Base-by-base conservation (phyloP, 2,797 vertebrate genomes). In the Borostomias antarcticus region DNA sequence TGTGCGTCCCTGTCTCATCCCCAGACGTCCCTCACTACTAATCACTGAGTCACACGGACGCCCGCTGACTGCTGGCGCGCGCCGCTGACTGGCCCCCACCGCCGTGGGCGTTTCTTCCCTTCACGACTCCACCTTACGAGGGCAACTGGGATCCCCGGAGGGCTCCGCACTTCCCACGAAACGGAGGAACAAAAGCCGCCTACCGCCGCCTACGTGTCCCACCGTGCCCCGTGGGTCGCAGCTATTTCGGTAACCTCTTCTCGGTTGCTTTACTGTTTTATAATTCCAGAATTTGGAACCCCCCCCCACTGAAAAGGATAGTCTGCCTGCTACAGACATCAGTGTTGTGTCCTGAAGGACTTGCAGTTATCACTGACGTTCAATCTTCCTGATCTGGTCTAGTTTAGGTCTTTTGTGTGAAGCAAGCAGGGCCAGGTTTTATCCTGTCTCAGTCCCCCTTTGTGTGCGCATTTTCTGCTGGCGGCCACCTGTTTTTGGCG, bases 11-110 rank as follows among this genome's bases (percentile, higher is more conserved):
- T 68, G 79, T 89, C 85, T 85, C 78, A 72, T 86, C 82, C 72
- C 69, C 70, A 82, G 69, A 73, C 78, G 78, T 80, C 89, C 73
- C 77, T 78, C 74, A 60, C 70, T 76, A 81, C 86, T 90, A 91
- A 91, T 90, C 78, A 87, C 79, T 91, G 87, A 92, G 80, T 92
- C 88, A 91, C 64, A 70, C n/a, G n/a, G 74, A 51, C 60, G 66
- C 75, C 66, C 76, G 72, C 81, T 73, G 75, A 79, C 80, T 80
- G 66, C 76, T 67, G 40, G 19, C n/a, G 62, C 80, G 83, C 59
- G 58, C 71, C 76, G 69, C 75, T 69, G 70, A 75, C 78, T 71
- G 32, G 64, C 67, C 45, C 76, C 56, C 54, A 25, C 48, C 35
- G 52, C 69, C 62, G 60, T 67, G 81, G 58, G 28, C 71, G 57